These are phyloP conservation scores for Neosalanx taihuensis DNA, from an alignment of 2,797 vertebrate species.

Conservation along the genomic window DNA sequence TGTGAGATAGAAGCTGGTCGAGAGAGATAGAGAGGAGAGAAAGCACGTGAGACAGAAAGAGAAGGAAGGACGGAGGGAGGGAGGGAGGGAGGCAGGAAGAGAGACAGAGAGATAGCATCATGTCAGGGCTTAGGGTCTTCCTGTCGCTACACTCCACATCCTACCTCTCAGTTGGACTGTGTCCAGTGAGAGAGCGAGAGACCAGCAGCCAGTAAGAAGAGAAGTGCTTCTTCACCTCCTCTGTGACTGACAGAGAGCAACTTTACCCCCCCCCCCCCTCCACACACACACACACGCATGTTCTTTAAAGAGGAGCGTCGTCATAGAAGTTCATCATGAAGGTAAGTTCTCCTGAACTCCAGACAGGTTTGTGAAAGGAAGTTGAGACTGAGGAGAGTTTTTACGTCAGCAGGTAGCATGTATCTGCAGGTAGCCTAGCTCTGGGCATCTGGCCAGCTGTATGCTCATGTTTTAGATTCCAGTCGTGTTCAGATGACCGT, in stretches of 20 bases:
- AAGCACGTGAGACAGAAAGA: background rate
- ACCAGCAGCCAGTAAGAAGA: slow-evolving; percentile 15
- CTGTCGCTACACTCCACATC: slow-evolving; percentile 24
- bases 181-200: slow-evolving; percentile 3
- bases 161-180: slow-evolving; percentile 36
- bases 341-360: slow-evolving; percentile 51
- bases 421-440: slow-evolving; percentile 1
- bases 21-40: background rate
- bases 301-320: slow-evolving; percentile 42
- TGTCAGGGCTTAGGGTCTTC: slow-evolving; percentile 22
- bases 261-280: slow-evolving; percentile 12
- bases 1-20: background rate
- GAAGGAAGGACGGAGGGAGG: background rate
- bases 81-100: slow-evolving; percentile 8
- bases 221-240: slow-evolving; percentile 32
- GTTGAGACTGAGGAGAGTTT: background rate
- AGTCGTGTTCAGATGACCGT: background rate
- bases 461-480: background rate
- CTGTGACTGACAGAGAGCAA: slow-evolving; percentile 14
- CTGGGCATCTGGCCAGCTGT: slow-evolving; percentile 1
- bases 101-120: slow-evolving; percentile 14
- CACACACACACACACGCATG: slow-evolving; percentile 39
- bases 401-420: slow-evolving; percentile 8
- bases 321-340: slow-evolving; percentile 61
- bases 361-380: background rate